These are phyloP conservation scores for Drosophila azteca DNA, from an alignment of 1,140 invertebrate species.

Conservation along the genomic window DNA sequence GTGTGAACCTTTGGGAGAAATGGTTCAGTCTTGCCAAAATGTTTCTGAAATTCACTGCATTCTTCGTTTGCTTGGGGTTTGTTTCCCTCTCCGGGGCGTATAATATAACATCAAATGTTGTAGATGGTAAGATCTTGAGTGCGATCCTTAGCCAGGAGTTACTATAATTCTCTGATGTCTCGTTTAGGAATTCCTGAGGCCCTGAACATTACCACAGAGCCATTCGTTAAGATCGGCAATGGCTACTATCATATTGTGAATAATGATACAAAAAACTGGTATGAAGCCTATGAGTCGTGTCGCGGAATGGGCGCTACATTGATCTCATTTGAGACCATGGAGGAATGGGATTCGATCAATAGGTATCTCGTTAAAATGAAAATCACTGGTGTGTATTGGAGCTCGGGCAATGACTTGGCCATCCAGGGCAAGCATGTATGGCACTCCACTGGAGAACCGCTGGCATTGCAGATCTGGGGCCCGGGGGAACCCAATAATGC, in stretches of 20 bases:
- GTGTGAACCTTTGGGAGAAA: too few species aligned
- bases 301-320: slow-evolving; percentile 1
- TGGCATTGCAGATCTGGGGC: slow-evolving; percentile 18
- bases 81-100: background rate
- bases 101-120: background rate
- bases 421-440: slow-evolving; percentile 15
- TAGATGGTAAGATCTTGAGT: slow-evolving; percentile 1
- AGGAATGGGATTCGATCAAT: slow-evolving; percentile 13
- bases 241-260: slow-evolving; percentile 16
- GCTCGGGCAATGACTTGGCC: slow-evolving; percentile 25
- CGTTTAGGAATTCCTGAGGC: background rate
- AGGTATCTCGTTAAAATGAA: background rate
- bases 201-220: background rate
- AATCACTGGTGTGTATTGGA: slow-evolving; percentile 18
- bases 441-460: slow-evolving; percentile 18
- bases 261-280: slow-evolving; percentile 15
- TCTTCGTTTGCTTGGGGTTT: too few species aligned
- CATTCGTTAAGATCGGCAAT: slow-evolving; percentile 18
- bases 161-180: background rate
- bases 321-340: slow-evolving; percentile 5
- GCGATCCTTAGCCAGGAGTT: background rate
- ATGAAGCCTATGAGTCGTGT: slow-evolving; percentile 10
- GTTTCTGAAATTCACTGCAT: too few species aligned
- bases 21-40: too few species aligned
- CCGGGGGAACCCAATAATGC: slow-evolving; percentile 30